A percentile compares a stretch with the other conserved stretches of the same genome.
Evolutionary conservation across 2,797 vertebrate species (phyloP).

Genomic region (Adrianichthys oophorus): DNA sequence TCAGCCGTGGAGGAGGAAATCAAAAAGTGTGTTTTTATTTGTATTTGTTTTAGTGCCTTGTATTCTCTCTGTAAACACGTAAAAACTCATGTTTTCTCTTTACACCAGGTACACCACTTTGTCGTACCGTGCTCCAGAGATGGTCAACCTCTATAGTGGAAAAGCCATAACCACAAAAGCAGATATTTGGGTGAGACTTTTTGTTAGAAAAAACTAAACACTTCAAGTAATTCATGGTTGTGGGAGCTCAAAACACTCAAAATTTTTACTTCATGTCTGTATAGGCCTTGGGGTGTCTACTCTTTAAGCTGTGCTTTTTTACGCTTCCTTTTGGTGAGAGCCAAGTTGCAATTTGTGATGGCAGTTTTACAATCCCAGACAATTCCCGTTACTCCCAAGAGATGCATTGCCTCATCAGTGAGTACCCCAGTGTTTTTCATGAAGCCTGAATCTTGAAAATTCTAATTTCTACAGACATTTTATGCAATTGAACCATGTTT

Average conservation of each 20-base stretch:
- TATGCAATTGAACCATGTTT: conserved; percentile 9
- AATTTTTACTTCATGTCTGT: conserved; percentile 19
- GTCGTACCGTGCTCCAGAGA: conserved; percentile 96
- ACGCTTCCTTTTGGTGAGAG: conserved; percentile 98
- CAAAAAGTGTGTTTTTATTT: conserved; percentile 86
- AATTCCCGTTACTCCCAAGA: conserved; percentile 94
- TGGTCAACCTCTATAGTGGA: conserved; percentile 96
- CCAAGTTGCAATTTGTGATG: conserved; percentile 98
- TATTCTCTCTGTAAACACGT: not conserved
- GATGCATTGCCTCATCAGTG: conserved; percentile 98
- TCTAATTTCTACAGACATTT: conserved; percentile 1
- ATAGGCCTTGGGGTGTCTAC: conserved; percentile 95
- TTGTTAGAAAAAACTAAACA: not conserved
- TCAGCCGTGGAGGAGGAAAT: conserved; percentile 94
- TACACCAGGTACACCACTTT: conserved; percentile 91
- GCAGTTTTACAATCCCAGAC: conserved; percentile 97
- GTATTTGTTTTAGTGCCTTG: not conserved
- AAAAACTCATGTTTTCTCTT: conserved; percentile 29
- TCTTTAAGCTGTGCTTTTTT: conserved; percentile 98
- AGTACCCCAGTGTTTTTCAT: conserved; percentile 65
- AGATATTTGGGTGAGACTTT: conserved; percentile 91
- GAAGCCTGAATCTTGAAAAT: conserved; percentile 8
- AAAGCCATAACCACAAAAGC: conserved; percentile 95
- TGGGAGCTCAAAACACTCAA: not conserved
- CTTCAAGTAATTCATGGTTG: not conserved